A percentile compares a stretch with the other conserved stretches of the same genome.
phyloP scores from a whole-genome alignment of 2,888 invertebrate species.

The Leptinotarsa tumamoca region DNA sequence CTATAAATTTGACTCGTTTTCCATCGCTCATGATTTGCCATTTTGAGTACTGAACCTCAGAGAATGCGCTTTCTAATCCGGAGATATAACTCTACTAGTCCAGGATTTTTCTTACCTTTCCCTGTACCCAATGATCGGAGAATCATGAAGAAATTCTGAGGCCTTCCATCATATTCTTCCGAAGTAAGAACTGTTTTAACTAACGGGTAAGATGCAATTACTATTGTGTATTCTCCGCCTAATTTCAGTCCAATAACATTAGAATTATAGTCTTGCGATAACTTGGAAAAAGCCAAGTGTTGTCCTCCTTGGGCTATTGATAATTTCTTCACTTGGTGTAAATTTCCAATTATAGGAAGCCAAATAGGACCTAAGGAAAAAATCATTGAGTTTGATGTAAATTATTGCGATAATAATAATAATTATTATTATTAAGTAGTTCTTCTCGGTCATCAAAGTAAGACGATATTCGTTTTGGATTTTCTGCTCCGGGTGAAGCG shows the following conservation, averaged over 20 bases:
- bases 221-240: constrained; percentile 69
- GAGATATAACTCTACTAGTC: background rate
- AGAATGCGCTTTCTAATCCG: too few relatives aligned
- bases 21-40: too few relatives aligned
- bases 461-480: too few relatives aligned
- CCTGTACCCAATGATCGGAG: constrained; percentile 75
- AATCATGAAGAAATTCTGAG: constrained; percentile 74
- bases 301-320: constrained; percentile 66
- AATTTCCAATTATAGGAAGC: constrained; percentile 66
- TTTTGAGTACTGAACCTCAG: too few relatives aligned
- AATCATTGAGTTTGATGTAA: background rate
- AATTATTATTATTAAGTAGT: too few relatives aligned
- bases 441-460: too few relatives aligned
- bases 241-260: constrained; percentile 72
- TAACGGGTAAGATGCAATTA: constrained; percentile 69
- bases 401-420: too few relatives aligned
- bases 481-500: too few relatives aligned
- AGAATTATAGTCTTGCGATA: constrained; percentile 68
- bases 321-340: constrained; percentile 61
- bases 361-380: constrained; percentile 65
- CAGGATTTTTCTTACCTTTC: constrained; percentile 64
- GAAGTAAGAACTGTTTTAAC: constrained; percentile 69
- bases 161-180: constrained; percentile 75
- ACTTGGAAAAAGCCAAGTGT: constrained; percentile 68
- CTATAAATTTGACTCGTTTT: too few relatives aligned